Conservation (phyloP, 2,797 vertebrate species). For the Sebastes oblongus region DNA sequence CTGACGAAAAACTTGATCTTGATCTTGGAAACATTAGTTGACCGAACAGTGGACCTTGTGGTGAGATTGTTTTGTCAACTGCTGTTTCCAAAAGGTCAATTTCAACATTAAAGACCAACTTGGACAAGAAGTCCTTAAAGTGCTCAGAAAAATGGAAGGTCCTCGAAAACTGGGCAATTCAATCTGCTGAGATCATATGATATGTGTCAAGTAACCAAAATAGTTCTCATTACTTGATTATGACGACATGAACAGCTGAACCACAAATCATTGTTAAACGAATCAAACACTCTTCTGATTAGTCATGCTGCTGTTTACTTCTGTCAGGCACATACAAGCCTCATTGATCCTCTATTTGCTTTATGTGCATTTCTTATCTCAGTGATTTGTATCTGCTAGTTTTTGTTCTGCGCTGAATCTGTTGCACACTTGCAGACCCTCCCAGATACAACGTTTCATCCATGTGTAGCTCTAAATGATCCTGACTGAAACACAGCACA, state of each 20-base stretch:
- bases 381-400: background rate
- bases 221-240: background rate
- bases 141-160: too few species aligned
- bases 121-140: background rate
- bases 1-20: background rate
- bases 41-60: background rate
- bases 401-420: background rate
- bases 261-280: background rate
- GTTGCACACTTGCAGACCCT: rapidly evolving
- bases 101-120: background rate
- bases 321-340: background rate
- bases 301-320: background rate
- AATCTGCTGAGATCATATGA: background rate
- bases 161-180: background rate
- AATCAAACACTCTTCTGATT: slow-evolving; percentile 4
- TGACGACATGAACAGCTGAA: background rate
- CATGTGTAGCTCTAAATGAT: background rate
- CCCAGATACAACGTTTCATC: background rate
- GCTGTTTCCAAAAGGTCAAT: too few species aligned
- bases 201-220: background rate
- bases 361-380: background rate
- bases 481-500: background rate
- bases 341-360: background rate
- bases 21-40: background rate
- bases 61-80: background rate